These are phyloP conservation scores for Lasioglossum albipes DNA, from an alignment of 1,140 invertebrate genomes.

Conservation along the genomic window DNA sequence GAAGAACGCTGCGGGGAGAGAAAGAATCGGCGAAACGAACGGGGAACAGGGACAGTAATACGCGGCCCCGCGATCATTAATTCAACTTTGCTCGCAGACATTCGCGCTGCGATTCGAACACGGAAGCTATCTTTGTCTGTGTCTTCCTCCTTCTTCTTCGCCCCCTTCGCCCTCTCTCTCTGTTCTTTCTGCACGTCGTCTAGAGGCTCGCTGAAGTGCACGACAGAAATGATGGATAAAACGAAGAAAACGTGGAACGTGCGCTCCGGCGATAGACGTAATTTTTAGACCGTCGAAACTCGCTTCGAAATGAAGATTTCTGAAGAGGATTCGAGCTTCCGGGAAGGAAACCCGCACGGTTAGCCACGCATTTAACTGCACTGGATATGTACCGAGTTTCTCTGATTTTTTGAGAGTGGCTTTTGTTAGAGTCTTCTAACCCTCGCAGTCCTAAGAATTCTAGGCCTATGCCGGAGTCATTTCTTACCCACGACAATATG, in stretches of 20 bases:
- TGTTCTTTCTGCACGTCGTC: not conserved
- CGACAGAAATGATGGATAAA: conserved; percentile 24
- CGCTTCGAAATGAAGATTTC: not conserved
- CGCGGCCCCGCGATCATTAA: conserved; percentile 63
- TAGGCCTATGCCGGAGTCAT: too few relatives aligned
- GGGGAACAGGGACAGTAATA: conserved; percentile 50
- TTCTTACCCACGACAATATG: too few relatives aligned
- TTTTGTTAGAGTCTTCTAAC: not conserved
- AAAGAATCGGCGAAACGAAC: not conserved
- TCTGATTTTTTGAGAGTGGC: not conserved
- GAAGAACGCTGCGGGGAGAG: conserved; percentile 5
- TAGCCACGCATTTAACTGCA: not conserved
- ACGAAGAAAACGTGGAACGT: not conserved
- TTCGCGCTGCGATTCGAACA: conserved; percentile 62
- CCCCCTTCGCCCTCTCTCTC: not conserved
- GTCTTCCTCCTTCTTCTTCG: too few relatives aligned
- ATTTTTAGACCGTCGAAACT: conserved; percentile 6
- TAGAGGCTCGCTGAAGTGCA: not conserved
- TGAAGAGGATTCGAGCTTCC: not conserved
- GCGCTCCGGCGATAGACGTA: not conserved
- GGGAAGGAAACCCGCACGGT: not conserved
- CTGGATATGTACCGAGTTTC: not conserved
- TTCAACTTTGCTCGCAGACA: conserved; percentile 71
- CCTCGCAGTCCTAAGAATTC: too few relatives aligned
- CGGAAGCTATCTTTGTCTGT: conserved; percentile 62